Base-by-base conservation (phyloP, 2,888 invertebrate genomes). In the Phengaris arion region DNA sequence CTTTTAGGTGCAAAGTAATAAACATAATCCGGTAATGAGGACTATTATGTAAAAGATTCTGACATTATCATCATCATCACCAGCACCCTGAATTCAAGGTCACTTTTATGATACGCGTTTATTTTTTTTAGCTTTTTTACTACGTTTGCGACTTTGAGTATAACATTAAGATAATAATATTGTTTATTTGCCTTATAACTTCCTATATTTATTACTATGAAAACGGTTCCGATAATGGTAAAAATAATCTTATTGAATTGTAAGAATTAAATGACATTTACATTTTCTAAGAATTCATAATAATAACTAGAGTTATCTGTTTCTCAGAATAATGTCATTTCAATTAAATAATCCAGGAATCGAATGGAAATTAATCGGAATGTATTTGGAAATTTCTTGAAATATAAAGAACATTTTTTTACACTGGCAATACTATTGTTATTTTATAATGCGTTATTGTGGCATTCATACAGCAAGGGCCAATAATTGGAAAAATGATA, bases 401-500 rank as follows among this genome's bases (percentile, higher is more conserved):
- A 35, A 64, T 64, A 35, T 64, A 64, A 35, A 35, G 2, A 64
- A 35, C 13, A 12, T 2, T 45, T 13, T 64, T 64, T 64, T 64
- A 6, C 2, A 64, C 35, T 45, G 13, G 64, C 22, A 72, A 72
- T 72, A 54, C 35, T 12, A 52, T 72, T 72, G 54, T 72, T 48
- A 70, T 51, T 70, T 48, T 70, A 70, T 70, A 51, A 70, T 54
- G 13, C 13, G 35, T 35, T 52, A 72, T 72, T 54, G 72, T 52
- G 22, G 54, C 54, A 68, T 72, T 54, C 52, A 3, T 72, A 13
- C 13, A 52, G 64, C 64, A 52, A 54, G 72, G 72, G 52, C 74
- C 74, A 76, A 74, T 75, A 76, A 76, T 79, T 79, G 69, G 87
- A 86, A 76, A 83, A 83, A 92, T 93, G 92, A 93, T 93, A 90